Conservation (phyloP, 64 coral and sea anemone species). For the Montipora foliosa region DNA sequence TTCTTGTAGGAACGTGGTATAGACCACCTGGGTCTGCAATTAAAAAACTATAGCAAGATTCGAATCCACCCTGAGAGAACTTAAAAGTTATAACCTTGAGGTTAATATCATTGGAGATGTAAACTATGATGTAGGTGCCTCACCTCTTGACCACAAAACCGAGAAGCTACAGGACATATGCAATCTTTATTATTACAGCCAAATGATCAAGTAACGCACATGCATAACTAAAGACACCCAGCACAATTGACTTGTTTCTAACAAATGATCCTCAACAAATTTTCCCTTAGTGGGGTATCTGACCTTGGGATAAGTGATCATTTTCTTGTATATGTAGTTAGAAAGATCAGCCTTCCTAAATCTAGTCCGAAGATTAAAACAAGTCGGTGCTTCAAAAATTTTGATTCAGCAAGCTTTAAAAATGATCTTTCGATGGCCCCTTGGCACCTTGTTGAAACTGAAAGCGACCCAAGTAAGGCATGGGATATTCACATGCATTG, state of each 20-base stretch:
- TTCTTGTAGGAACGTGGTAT: background rate
- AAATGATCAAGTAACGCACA: too few relatives aligned
- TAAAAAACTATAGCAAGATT: background rate
- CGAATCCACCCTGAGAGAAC: background rate
- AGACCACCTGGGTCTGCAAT: background rate
- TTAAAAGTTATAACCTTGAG: background rate
- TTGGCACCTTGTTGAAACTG: too few relatives aligned
- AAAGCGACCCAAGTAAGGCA: too few relatives aligned
- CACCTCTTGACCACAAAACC: slow-evolving; percentile 1
- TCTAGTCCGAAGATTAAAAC: background rate
- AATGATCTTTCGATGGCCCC: too few relatives aligned
- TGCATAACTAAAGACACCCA: too few relatives aligned
- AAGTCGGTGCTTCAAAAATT: too few relatives aligned
- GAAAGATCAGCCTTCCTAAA: slow-evolving; percentile 5
- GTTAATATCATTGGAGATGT: background rate
- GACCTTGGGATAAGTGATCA: slow-evolving; percentile 16
- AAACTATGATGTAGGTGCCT: slow-evolving; percentile 1
- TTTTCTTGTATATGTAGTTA: background rate
- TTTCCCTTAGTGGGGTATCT: background rate
- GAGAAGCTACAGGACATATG: too few relatives aligned
- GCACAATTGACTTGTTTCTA: too few relatives aligned
- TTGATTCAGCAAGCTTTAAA: too few relatives aligned
- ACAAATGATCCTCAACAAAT: background rate
- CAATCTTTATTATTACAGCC: too few relatives aligned
- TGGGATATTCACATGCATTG: too few relatives aligned